Evolutionary conservation across 2,113 vertebrate species (phyloP).

Genomic region (Boulengeromyrus knoepffleri): DNA sequence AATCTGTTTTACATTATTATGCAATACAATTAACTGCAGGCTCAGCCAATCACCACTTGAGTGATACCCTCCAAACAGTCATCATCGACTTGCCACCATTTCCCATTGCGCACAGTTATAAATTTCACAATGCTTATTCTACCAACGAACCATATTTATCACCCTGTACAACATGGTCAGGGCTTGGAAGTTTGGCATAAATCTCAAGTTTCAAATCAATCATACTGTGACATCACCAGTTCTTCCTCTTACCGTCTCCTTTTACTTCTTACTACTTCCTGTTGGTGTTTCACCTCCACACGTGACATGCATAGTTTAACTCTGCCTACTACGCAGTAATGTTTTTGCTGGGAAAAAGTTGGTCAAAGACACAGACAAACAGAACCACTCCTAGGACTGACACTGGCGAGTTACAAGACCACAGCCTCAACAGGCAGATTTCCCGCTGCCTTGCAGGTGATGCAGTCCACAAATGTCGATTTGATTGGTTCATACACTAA

Average conservation of each 20-base stretch:
- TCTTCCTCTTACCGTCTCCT: not conserved
- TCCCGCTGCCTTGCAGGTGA: not conserved
- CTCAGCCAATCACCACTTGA: too few relatives aligned
- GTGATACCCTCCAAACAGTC: not conserved
- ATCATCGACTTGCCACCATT: not conserved
- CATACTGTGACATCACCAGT: not conserved
- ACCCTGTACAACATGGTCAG: not conserved
- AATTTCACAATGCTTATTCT: not conserved
- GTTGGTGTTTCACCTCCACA: not conserved
- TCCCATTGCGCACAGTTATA: not conserved
- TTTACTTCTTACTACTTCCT: not conserved
- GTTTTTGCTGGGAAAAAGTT: not conserved
- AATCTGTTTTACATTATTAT: not conserved
- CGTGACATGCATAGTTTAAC: not conserved
- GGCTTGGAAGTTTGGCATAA: not conserved
- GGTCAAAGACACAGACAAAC: not conserved
- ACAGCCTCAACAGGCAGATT: not conserved
- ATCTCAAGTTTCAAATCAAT: not conserved
- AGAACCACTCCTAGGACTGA: not conserved
- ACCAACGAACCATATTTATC: not conserved
- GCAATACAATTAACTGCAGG: not conserved
- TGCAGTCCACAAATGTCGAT: not conserved
- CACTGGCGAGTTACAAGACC: not conserved
- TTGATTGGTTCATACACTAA: not conserved
- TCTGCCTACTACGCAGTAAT: not conserved